Percentiles rank a stretch among this genome's conserved stretches.
phyloP scores from a whole-genome alignment of 2,888 invertebrate species.

The Blastobasis lacticolella region DNA sequence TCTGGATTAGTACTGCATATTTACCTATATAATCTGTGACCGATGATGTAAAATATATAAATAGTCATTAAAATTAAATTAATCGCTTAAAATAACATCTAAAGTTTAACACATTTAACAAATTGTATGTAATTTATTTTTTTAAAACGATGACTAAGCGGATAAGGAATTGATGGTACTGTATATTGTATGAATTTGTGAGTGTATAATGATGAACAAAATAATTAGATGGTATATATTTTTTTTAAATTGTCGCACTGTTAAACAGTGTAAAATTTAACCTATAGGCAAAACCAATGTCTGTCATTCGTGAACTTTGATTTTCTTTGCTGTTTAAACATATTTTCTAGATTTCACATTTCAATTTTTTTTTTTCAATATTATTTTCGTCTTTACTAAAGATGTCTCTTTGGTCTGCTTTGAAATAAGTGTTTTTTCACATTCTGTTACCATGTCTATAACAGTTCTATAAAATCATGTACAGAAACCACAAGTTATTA shows the following conservation, averaged over 20 bases:
- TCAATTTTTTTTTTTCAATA: not conserved
- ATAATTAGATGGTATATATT: too few relatives aligned
- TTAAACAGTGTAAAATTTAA: constrained; percentile 24
- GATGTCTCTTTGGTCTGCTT: not conserved
- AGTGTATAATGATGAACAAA: too few relatives aligned
- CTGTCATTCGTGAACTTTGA: constrained; percentile 1
- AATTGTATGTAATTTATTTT: constrained; percentile 8
- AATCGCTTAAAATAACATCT: not conserved
- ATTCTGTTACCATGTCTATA: constrained; percentile 1
- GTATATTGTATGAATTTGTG: too few relatives aligned
- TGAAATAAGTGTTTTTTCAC: not conserved
- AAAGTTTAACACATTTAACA: too few relatives aligned
- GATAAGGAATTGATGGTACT: constrained; percentile 32
- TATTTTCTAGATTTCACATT: not conserved
- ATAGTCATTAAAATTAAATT: constrained; percentile 2
- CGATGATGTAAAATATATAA: not conserved
- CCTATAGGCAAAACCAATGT: constrained; percentile 28
- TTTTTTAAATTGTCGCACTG: too few relatives aligned
- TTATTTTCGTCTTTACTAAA: not conserved
- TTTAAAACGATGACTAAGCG: constrained; percentile 14
- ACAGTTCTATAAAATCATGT: constrained; percentile 8
- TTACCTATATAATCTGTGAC: too few relatives aligned
- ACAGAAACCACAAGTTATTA: constrained; percentile 28
- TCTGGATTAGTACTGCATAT: too few relatives aligned
- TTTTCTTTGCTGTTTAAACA: not conserved